Evolutionary conservation across 2,888 invertebrate species (phyloP).

Genomic region (Philereme vetulata): DNA sequence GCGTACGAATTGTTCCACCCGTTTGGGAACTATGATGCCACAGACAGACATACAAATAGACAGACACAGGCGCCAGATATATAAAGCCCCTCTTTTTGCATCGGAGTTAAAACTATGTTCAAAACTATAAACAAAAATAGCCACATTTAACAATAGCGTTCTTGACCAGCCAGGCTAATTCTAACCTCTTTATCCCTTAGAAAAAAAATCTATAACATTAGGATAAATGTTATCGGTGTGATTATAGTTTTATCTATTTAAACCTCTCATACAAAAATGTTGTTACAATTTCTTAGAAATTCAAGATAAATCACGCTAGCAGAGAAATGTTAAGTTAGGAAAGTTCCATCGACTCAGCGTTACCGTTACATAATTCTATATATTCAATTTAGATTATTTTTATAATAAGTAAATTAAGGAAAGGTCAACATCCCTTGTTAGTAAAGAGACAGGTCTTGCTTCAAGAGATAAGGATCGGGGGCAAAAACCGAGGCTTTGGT

Average conservation of each 20-base stretch:
- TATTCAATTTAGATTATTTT: not conserved
- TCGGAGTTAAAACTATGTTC: too few species aligned
- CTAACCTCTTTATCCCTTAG: too few species aligned
- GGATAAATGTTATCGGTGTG: not conserved
- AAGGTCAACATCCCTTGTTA: conserved; percentile 4
- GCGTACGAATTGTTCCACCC: too few species aligned
- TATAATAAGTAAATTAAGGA: not conserved
- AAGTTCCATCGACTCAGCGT: not conserved
- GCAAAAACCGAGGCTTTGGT: conserved; percentile 26
- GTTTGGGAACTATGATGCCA: too few species aligned
- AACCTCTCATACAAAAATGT: not conserved
- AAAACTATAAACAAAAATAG: too few species aligned
- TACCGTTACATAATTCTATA: not conserved
- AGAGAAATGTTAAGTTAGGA: not conserved
- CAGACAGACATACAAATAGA: too few species aligned
- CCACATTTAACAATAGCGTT: too few species aligned
- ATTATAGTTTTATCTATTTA: too few species aligned
- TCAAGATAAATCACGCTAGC: conserved; percentile 15
- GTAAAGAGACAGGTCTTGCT: conserved; percentile 3
- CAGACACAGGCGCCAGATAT: too few species aligned
- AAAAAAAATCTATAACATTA: too few species aligned
- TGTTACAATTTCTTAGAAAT: conserved; percentile 8
- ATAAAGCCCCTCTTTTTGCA: too few species aligned
- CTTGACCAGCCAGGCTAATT: too few species aligned
- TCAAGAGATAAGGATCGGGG: conserved; percentile 16